Evolutionary conservation across 2,797 vertebrate genomes (phyloP).

Genomic region (Lycodopsis pacificus): DNA sequence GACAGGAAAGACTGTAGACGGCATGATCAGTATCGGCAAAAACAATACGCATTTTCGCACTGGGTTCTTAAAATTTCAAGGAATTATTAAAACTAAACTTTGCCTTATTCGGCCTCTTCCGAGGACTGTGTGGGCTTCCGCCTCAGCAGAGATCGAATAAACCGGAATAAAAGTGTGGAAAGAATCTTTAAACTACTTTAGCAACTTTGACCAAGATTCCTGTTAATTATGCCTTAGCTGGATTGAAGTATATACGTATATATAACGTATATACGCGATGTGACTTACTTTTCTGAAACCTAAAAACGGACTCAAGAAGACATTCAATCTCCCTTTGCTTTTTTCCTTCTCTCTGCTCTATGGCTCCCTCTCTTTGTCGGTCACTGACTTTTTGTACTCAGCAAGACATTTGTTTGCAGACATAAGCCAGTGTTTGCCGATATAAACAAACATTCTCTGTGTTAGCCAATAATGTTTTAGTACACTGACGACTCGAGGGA

Average conservation of each 20-base stretch:
- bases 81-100: conserved; percentile 3
- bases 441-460: conserved; percentile 26
- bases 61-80: not conserved
- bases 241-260: not conserved
- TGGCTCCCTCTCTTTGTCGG: not conserved
- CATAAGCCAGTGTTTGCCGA: conserved; percentile 18
- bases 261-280: not conserved
- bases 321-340: not conserved
- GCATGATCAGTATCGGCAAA: not conserved
- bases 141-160: conserved; percentile 17
- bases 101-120: conserved; percentile 4
- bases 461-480: conserved; percentile 7
- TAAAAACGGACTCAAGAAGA: not conserved
- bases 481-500: not conserved
- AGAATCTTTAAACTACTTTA: not conserved
- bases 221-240: conserved; percentile 11
- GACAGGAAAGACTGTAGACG: not conserved
- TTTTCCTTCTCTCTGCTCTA: not conserved
- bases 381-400: conserved; percentile 23
- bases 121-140: not conserved
- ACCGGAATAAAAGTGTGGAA: conserved; percentile 15
- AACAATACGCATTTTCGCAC: not conserved
- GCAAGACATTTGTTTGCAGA: conserved; percentile 38
- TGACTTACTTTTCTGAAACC: not conserved
- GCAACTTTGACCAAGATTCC: not conserved